Conservation (phyloP, 2,113 vertebrate genomes). For the Phylloscopus trochiloides region DNA sequence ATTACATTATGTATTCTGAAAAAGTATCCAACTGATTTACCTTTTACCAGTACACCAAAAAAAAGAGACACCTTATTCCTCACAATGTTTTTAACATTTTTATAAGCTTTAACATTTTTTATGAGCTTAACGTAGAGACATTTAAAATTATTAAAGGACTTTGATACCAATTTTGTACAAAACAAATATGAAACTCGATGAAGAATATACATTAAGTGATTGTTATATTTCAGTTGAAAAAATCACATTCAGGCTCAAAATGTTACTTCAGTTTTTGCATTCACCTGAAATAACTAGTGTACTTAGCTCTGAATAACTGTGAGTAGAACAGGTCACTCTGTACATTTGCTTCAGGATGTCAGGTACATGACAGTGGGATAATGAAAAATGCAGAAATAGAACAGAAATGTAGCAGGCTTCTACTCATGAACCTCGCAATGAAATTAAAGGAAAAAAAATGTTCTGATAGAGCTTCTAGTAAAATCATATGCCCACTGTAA, state of each 20-base stretch:
- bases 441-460: not conserved
- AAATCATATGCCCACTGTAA: not conserved
- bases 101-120: not conserved
- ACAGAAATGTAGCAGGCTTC: not conserved
- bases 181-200: not conserved
- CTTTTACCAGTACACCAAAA: not conserved
- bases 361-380: slow-evolving; percentile 27
- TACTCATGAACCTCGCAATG: not conserved
- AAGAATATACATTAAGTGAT: not conserved
- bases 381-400: slow-evolving; percentile 54
- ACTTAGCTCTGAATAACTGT: slow-evolving; percentile 6
- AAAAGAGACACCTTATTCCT: not conserved
- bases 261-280: not conserved
- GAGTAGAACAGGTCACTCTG: not conserved
- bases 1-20: not conserved
- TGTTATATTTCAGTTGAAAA: not conserved
- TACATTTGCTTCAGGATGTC: slow-evolving; percentile 25
- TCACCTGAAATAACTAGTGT: not conserved
- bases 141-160: not conserved
- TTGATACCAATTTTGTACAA: not conserved
- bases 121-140: not conserved
- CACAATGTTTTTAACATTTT: not conserved
- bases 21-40: not conserved
- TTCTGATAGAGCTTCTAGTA: not conserved
- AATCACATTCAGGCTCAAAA: not conserved